Percentiles rank a stretch among this genome's conserved stretches.
These are phyloP conservation scores for Temnothorax longispinosus DNA, from an alignment of 1,140 invertebrate genomes.

Conservation along the genomic window DNA sequence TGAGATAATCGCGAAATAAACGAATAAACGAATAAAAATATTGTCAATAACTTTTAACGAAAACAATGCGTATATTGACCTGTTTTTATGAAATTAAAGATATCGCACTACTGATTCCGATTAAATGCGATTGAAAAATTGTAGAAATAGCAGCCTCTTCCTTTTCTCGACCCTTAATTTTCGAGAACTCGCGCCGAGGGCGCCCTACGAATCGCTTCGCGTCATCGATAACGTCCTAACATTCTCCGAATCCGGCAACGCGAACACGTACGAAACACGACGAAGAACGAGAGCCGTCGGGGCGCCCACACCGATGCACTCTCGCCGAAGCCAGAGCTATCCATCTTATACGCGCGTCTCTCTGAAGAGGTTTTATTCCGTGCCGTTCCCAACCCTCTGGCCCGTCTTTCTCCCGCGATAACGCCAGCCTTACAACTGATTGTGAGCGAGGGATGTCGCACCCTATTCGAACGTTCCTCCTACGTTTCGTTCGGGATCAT, in stretches of 20 bases:
- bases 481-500: constrained; percentile 65
- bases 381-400: constrained; percentile 61
- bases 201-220: constrained; percentile 20
- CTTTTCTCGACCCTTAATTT: constrained; percentile 23
- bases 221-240: constrained; percentile 71
- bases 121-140: not conserved
- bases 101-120: not conserved
- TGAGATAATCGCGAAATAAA: not conserved
- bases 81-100: not conserved
- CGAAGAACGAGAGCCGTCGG: constrained; percentile 49
- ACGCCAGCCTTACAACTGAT: constrained; percentile 73
- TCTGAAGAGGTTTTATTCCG: constrained; percentile 75
- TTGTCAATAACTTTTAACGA: not conserved
- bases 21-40: not conserved
- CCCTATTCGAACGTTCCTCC: constrained; percentile 66
- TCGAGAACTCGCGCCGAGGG: constrained; percentile 16
- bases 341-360: constrained; percentile 70
- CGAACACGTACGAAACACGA: constrained; percentile 65
- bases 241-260: constrained; percentile 62
- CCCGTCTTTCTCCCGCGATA: constrained; percentile 68
- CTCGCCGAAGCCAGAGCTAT: constrained; percentile 63
- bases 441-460: constrained; percentile 72
- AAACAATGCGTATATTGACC: not conserved
- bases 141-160: not conserved
- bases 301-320: constrained; percentile 43